Conservation (phyloP, 1,140 invertebrate species). For the Trialeurodes vaporariorum region DNA sequence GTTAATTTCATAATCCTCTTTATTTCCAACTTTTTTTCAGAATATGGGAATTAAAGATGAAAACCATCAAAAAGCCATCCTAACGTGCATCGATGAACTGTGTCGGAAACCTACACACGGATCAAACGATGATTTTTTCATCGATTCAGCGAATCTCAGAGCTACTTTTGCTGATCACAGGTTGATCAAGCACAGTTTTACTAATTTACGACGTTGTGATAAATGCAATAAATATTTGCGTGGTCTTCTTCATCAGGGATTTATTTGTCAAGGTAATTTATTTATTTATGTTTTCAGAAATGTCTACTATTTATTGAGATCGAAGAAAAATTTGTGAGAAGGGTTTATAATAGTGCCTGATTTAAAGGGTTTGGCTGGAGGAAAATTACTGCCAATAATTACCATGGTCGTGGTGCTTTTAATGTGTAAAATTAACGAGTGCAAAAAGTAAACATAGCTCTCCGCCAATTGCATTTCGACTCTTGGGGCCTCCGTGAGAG, state of each 20-base stretch:
- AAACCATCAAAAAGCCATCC: slow-evolving; percentile 57
- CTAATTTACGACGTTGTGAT: slow-evolving; percentile 46
- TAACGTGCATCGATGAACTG: slow-evolving; percentile 58
- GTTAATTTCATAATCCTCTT: no score
- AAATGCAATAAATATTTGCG: slow-evolving; percentile 63
- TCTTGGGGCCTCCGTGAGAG: no score
- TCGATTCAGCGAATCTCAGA: neutral
- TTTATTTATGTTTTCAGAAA: neutral
- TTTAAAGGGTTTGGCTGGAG: no score
- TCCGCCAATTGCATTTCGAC: no score
- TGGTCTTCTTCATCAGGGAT: slow-evolving; percentile 57
- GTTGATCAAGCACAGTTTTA: slow-evolving; percentile 15
- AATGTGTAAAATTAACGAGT: no score
- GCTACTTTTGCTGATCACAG: slow-evolving; percentile 12
- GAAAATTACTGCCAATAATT: no score
- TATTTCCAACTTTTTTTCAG: slow-evolving; percentile 36
- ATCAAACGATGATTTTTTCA: neutral
- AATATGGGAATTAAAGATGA: slow-evolving; percentile 66
- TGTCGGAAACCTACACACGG: slow-evolving; percentile 4
- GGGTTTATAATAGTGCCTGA: no score
- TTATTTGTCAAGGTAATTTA: slow-evolving; percentile 54
- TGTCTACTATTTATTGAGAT: no score
- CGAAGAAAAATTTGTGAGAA: no score
- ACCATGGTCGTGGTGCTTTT: no score
- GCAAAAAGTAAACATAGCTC: no score